Evolutionary conservation across 1,140 invertebrate species (phyloP).

Genomic region (Drosophila leontia): DNA sequence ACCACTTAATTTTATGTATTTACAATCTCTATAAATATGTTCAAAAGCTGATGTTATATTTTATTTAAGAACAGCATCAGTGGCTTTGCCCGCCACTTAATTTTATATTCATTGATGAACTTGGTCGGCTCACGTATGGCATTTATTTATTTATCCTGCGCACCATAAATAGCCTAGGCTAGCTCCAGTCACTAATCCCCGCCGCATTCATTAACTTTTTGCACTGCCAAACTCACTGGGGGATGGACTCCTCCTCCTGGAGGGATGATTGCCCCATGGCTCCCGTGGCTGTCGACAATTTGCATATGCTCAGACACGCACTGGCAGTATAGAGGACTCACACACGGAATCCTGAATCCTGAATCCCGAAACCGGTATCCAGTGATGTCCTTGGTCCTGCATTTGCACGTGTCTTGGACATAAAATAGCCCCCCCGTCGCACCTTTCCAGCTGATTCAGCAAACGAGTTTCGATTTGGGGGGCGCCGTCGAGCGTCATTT

Average conservation of each 20-base stretch:
- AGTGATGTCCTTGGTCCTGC: constrained; percentile 44
- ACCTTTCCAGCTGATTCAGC: constrained; percentile 42
- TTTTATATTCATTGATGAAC: constrained; percentile 17
- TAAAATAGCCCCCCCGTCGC: constrained; percentile 44
- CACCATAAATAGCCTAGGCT: not conserved
- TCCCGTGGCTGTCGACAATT: constrained; percentile 31
- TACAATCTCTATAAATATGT: not conserved
- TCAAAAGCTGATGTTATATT: constrained; percentile 1
- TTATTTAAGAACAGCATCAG: not conserved
- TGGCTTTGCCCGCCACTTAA: not conserved
- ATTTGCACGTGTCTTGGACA: constrained; percentile 63
- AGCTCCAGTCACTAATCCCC: constrained; percentile 9
- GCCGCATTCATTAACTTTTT: constrained; percentile 25
- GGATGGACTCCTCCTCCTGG: not conserved
- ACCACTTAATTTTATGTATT: not conserved
- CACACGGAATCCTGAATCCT: not conserved
- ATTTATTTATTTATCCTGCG: constrained; percentile 3
- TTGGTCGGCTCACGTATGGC: not conserved
- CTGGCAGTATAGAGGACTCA: constrained; percentile 6
- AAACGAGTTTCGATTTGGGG: constrained; percentile 26
- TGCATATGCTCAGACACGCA: constrained; percentile 54
- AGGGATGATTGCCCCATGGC: constrained; percentile 44
- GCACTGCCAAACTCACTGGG: constrained; percentile 7
- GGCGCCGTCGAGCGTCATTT: constrained; percentile 38
- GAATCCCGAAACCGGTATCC: constrained; percentile 5